Percentiles rank a stretch among this genome's conserved stretches.
These are phyloP conservation scores for Distichodus sexfasciatus DNA, from an alignment of 2,797 vertebrate genomes.

Conservation along the genomic window DNA sequence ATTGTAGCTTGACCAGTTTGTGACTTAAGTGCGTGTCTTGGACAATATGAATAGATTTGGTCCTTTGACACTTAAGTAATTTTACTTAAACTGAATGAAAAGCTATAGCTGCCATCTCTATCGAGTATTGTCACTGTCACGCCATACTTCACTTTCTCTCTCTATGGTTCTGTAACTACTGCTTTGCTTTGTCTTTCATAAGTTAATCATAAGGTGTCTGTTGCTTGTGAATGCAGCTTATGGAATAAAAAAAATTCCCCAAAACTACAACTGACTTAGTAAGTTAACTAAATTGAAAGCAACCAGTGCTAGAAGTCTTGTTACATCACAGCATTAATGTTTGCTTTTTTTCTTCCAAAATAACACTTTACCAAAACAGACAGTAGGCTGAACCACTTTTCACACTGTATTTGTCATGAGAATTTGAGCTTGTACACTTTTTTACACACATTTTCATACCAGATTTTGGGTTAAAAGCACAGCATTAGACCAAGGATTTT, in stretches of 20 bases:
- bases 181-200: constrained; percentile 15
- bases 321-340: too few relatives aligned
- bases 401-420: not conserved
- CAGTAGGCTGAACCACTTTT: too few relatives aligned
- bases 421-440: constrained; percentile 36
- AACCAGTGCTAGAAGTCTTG: too few relatives aligned
- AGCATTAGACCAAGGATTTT: constrained; percentile 16
- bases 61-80: not conserved
- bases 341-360: too few relatives aligned
- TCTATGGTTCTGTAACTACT: not conserved
- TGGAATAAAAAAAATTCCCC: constrained; percentile 3
- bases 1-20: not conserved
- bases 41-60: not conserved
- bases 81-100: not conserved
- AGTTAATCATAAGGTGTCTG: not conserved
- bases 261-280: not conserved
- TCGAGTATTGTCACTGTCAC: not conserved
- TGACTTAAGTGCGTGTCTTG: not conserved
- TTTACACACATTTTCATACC: constrained; percentile 52
- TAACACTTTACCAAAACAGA: too few relatives aligned
- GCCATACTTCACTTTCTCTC: not conserved
- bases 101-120: constrained; percentile 5
- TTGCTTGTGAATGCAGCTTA: constrained; percentile 8
- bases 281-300: too few relatives aligned
- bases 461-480: constrained; percentile 35